Evolutionary conservation across 2,113 vertebrate species (phyloP).

Genomic region (Scortum barcoo): DNA sequence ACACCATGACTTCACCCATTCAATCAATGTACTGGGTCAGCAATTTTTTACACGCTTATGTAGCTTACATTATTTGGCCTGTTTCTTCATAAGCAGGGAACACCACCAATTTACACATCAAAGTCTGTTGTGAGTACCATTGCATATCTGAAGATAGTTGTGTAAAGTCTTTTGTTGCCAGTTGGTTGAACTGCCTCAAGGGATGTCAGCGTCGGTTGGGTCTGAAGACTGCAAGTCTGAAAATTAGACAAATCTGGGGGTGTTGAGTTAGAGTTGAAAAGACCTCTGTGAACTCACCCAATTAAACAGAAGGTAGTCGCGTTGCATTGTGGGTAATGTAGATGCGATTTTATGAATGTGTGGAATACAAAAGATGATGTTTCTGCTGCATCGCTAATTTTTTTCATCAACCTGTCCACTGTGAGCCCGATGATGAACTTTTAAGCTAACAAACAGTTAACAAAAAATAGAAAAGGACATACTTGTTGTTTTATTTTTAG

Average conservation of each 20-base stretch:
- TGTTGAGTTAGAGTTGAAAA: not conserved
- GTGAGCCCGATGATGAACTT: too few relatives aligned
- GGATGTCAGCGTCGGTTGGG: not conserved
- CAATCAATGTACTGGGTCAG: conserved; percentile 30
- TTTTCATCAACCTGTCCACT: too few relatives aligned
- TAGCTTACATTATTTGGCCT: not conserved
- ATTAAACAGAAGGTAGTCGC: too few relatives aligned
- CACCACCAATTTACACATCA: not conserved
- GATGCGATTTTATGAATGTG: too few relatives aligned
- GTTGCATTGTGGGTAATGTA: conserved; percentile 4
- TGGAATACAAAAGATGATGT: not conserved
- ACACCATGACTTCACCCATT: conserved; percentile 32
- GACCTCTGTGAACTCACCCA: too few relatives aligned
- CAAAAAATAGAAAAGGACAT: too few relatives aligned
- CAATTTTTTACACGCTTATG: not conserved
- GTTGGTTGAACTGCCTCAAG: not conserved
- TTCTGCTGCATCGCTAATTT: not conserved
- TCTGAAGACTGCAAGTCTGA: not conserved
- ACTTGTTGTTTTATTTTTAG: too few relatives aligned
- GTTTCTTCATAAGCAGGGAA: not conserved
- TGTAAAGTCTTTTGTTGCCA: too few relatives aligned
- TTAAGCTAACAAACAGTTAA: too few relatives aligned
- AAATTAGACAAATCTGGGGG: not conserved
- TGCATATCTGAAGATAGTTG: not conserved
- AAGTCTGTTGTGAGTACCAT: not conserved